Evolutionary conservation across 2,113 vertebrate genomes (phyloP).

Genomic region (Trichomycterus rosablanca): DNA sequence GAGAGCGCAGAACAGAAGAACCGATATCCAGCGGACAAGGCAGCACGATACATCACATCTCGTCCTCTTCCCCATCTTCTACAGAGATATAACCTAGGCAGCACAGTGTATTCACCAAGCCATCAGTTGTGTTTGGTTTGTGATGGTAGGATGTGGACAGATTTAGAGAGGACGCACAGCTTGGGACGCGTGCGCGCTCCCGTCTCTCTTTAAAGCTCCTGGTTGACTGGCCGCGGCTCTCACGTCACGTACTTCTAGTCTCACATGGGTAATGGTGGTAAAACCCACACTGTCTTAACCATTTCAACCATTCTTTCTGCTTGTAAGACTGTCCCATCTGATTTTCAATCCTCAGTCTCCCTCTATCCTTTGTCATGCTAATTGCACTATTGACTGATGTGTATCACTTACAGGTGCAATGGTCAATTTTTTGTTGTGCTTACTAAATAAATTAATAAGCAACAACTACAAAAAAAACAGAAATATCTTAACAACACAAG

Average conservation of each 20-base stretch:
- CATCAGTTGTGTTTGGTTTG: neutral
- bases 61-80: conserved; percentile 33
- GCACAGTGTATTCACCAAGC: conserved; percentile 4
- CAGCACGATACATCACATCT: conserved; percentile 10
- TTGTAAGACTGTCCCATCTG: too few species aligned
- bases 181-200: neutral
- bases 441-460: too few species aligned
- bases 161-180: neutral
- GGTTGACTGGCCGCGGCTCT: conserved; percentile 16
- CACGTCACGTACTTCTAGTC: conserved; percentile 30
- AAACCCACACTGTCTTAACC: too few species aligned
- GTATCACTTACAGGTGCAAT: too few species aligned
- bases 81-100: neutral
- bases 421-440: too few species aligned
- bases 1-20: conserved; percentile 31
- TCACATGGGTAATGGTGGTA: neutral
- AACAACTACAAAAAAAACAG: too few species aligned
- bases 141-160: conserved; percentile 1
- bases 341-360: too few species aligned
- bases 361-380: too few species aligned
- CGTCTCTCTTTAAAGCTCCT: conserved; percentile 6
- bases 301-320: too few species aligned
- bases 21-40: conserved; percentile 24
- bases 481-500: too few species aligned
- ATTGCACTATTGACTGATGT: too few species aligned